Conservation (phyloP, 2,888 invertebrate species). For the Hemithea aestivaria region DNA sequence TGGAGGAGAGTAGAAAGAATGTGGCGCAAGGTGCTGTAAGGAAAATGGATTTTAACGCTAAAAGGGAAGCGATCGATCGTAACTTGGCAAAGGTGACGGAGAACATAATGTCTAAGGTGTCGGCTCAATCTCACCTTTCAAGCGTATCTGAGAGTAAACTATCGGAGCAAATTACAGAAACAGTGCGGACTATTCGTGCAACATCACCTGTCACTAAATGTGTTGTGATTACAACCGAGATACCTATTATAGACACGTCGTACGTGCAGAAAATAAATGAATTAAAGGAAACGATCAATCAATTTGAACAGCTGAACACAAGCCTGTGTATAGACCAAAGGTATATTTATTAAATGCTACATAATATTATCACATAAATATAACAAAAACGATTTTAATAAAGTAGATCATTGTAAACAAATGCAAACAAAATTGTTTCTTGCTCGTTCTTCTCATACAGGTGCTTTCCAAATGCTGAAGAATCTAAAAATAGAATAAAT, state of each 20-base stretch:
- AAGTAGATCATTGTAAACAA: no score
- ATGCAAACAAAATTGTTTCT: no score
- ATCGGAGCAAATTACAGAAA: constrained; percentile 45
- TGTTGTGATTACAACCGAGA: constrained; percentile 56
- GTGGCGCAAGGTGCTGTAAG: constrained; percentile 62
- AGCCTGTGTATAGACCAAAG: constrained; percentile 82
- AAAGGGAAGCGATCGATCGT: constrained; percentile 40
- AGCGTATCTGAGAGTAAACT: constrained; percentile 38
- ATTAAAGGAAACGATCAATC: constrained; percentile 81
- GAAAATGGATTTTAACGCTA: constrained; percentile 45
- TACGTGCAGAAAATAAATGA: constrained; percentile 79
- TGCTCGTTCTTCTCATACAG: no score
- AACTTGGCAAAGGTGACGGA: constrained; percentile 41
- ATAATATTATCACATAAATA: no score
- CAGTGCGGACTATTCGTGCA: constrained; percentile 47
- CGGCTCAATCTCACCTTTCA: constrained; percentile 36
- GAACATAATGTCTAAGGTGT: constrained; percentile 39
- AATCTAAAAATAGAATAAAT: no score
- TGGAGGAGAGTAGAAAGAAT: constrained; percentile 79
- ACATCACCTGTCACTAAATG: constrained; percentile 52
- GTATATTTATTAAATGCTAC: no score
- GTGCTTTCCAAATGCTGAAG: no score
- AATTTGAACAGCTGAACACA: constrained; percentile 81
- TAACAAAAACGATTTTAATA: no score
- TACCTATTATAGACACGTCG: constrained; percentile 72